These are phyloP conservation scores for Galeruca laticollis DNA, from an alignment of 2,888 invertebrate genomes.

Conservation along the genomic window DNA sequence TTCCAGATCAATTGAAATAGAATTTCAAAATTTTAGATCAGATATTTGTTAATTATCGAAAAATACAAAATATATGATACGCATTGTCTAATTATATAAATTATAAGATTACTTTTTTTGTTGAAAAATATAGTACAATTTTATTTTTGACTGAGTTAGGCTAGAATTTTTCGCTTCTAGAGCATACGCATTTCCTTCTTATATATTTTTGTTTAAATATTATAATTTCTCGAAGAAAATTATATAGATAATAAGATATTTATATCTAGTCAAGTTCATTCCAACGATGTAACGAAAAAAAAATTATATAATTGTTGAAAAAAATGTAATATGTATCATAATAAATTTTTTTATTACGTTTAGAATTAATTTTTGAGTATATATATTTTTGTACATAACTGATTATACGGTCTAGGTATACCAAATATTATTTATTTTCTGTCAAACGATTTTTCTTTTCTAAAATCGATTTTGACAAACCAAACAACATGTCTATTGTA, in stretches of 20 bases:
- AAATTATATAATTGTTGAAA: constrained; percentile 44
- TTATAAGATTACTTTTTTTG: constrained; percentile 7
- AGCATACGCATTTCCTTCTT: constrained; percentile 30
- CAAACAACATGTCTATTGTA: constrained; percentile 44
- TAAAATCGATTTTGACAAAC: constrained; percentile 33
- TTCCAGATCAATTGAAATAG: too few relatives aligned
- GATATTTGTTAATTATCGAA: too few relatives aligned
- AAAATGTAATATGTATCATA: constrained; percentile 57
- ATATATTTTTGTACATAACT: constrained; percentile 61
- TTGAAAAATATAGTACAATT: constrained; percentile 33
- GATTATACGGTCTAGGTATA: constrained; percentile 67
- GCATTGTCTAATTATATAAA: neutral
- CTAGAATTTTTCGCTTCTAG: constrained; percentile 6
- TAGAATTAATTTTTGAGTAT: constrained; percentile 37
- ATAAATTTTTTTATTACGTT: constrained; percentile 50
- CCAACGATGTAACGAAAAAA: constrained; percentile 58
- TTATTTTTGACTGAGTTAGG: constrained; percentile 32
- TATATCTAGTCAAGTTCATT: constrained; percentile 63
- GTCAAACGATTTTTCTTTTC: constrained; percentile 40
- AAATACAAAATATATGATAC: too few relatives aligned
- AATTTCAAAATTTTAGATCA: too few relatives aligned
- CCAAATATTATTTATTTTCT: constrained; percentile 62
- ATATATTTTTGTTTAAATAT: constrained; percentile 13
- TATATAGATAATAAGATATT: constrained; percentile 40
- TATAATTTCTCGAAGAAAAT: constrained; percentile 7